Conservation (phyloP, 2,797 vertebrate species). For the Saxicola maurus region DNA sequence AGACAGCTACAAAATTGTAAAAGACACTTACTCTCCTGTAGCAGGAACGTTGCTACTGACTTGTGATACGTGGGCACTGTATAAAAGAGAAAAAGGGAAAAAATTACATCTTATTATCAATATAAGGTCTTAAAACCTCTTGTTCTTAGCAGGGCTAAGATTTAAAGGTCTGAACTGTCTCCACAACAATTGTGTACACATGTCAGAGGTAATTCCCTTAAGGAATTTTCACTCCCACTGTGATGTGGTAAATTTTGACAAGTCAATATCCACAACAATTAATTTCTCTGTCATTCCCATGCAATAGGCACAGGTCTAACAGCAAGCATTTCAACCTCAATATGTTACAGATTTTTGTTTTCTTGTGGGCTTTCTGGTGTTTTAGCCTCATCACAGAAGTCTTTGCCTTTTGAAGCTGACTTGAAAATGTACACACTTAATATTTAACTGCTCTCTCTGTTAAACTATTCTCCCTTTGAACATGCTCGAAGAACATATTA, state of each 20-base stretch:
- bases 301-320: background rate
- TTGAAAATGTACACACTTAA: background rate
- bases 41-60: slow-evolving; percentile 77
- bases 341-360: background rate
- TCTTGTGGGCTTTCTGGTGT: background rate
- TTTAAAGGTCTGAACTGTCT: background rate
- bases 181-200: background rate
- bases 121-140: background rate
- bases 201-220: background rate
- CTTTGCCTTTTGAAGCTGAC: background rate
- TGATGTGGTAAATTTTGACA: background rate
- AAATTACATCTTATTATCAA: background rate
- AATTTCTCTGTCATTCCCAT: background rate
- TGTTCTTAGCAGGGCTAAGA: background rate
- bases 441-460: background rate
- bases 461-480: background rate
- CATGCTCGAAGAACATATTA: background rate
- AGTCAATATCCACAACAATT: background rate
- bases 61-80: slow-evolving; percentile 84
- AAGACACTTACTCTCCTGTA: slow-evolving; percentile 83
- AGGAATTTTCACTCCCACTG: background rate
- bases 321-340: background rate
- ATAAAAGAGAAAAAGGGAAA: slow-evolving; percentile 39
- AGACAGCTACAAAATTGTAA: background rate
- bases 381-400: background rate